Base-by-base conservation (phyloP, 2,113 vertebrate species). In the Tragelaphus buxtoni region DNA sequence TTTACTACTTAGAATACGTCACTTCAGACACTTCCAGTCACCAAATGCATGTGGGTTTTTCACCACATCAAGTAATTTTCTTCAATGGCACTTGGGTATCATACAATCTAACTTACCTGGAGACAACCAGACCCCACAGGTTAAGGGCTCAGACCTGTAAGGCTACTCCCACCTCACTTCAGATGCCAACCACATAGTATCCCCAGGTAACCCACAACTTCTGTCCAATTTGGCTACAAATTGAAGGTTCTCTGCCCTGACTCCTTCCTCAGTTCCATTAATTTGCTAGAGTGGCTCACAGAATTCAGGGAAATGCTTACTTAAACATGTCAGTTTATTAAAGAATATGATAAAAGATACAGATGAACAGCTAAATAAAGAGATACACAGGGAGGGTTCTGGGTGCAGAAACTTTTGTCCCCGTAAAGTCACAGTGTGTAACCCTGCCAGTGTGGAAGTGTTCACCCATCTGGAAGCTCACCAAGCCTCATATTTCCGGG, bases 381-480 rank as follows among this genome's bases (percentile, higher is more conserved):
- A 87, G 30, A 55, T 14, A 18, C 58, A 22, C 1, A 26, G 72
- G 39, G 39, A 35, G 51, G 30, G 22, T 13, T 81, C 51, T 0
- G 9, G 22, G 12, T 22, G 0, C 51, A n/a, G 79, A 10, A 72
- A 63, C 28, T 72, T n/a, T 39, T n/a, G 47, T 22, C 72, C 83
- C 18, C 1, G 0, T 3, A 28, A 20, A 79, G 12, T 14, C 11
- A 5, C 1, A 47, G 69, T 51, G n/a, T 24, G 2, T 42, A 26
- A 17, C 26, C 9, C 18, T 18, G 18, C 28, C 14, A 26, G 30
- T 2, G 3, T 47, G 47, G 35, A n/a, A 26, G 14, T 55, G 28
- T 79, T 45, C 20, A 3, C 35, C 18, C 60, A 13, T 13, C 58
- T 2, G 14, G 47, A 45, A 65, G 56, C 47, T 79, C n/a, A 45